Evolutionary conservation across 2,797 vertebrate species (phyloP), one percentile per base, ranked within the genome.

Genomic region (Phoxinus dragarum): DNA sequence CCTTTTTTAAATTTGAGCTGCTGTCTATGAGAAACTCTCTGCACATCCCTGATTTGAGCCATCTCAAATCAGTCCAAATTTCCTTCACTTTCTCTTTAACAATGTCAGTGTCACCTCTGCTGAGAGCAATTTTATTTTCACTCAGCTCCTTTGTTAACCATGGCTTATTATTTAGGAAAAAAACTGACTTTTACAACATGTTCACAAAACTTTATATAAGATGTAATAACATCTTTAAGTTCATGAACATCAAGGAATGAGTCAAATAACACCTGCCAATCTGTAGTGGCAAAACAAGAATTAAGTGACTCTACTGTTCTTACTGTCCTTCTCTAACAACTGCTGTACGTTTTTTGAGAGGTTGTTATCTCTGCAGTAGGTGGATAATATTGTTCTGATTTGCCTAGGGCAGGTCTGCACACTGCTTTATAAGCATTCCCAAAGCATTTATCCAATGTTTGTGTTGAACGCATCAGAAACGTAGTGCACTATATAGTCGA

Each of bases 301-400:
- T 38, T n/a, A 49, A 34, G 17, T 49, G 34, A 27, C 27, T 74
- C 11, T 14, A 5, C n/a, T 27, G 11, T 27, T 47, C 59, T 12
- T 27, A 47, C 44, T 44, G 44, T 12, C 44, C 12, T 47, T 47
- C 44, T 47, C n/a, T n/a, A 61, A 61, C 59, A 27, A 61, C 59
- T 27, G 5, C 11, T 61, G 11, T 27, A 27, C 59, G 12, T n/a
- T 61, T 12, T 61, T 11, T 61, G 11, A 14, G 59, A 27, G n/a
- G 11, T 61, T 11, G 31, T 6, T 56, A 38, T 76, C 19, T 38
- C 5, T 6, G 34, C 34, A 23, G 73, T 21, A 38, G 49, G 31
- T 75, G 19, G 49, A 76, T 38, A 38, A n/a, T 21, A 38, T 16
- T 56, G 74, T 76, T 59, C 74, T 12, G 21, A 76, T 16, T 77